A percentile compares a stretch with the other conserved stretches of the same genome.
Evolutionary conservation across 2,113 vertebrate genomes (phyloP).

Genomic region (Vulpes lagopus): DNA sequence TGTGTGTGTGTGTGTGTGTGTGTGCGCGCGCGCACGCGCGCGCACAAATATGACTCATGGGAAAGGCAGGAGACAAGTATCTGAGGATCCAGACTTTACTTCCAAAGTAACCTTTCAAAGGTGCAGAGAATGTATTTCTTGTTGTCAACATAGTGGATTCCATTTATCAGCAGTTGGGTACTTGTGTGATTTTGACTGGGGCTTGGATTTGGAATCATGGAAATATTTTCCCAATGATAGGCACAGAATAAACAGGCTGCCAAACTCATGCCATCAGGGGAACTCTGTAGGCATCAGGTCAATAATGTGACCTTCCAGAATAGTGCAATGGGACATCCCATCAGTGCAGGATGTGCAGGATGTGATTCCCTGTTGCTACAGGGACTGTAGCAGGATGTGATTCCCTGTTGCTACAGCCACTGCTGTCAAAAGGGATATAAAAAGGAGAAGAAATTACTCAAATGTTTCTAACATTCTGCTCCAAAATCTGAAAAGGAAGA

Average conservation of each 20-base stretch:
- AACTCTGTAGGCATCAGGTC: not conserved
- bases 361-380: not conserved
- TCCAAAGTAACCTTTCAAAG: not conserved
- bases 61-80: not conserved
- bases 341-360: not conserved
- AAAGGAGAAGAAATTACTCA: not conserved
- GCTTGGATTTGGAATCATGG: slow-evolving; percentile 2
- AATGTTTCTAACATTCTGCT: slow-evolving; percentile 1
- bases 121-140: not conserved
- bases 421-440: not conserved
- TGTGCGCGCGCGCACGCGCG: too few species aligned
- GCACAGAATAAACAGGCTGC: not conserved
- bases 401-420: not conserved
- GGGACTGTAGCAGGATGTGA: not conserved
- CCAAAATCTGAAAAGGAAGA: slow-evolving; percentile 27
- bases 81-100: not conserved
- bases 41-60: not conserved
- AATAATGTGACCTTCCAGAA: not conserved
- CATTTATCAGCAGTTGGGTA: not conserved
- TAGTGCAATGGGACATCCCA: not conserved
- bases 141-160: not conserved
- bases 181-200: not conserved
- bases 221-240: not conserved
- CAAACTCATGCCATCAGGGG: not conserved
- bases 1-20: slow-evolving; percentile 19